Conservation (phyloP, 2,113 vertebrate genomes). For the Ciconia maguari region DNA sequence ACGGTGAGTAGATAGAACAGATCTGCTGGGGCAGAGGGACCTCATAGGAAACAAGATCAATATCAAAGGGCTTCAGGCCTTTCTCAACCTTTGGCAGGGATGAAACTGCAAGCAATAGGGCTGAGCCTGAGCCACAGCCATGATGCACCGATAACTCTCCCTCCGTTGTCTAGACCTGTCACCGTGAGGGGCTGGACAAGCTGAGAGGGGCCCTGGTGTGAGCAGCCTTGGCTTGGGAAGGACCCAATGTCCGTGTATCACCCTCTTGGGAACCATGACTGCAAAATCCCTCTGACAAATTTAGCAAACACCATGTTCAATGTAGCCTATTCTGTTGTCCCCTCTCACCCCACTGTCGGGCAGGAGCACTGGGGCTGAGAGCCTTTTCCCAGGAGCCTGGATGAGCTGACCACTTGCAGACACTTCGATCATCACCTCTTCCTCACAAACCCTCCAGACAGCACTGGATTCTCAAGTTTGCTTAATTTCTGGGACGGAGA, state of each 20-base stretch:
- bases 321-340: neutral
- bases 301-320: neutral
- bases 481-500: neutral
- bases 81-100: neutral
- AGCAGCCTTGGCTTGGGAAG: neutral
- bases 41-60: neutral
- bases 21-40: constrained; percentile 37
- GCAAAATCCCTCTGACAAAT: neutral
- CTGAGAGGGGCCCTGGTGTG: neutral
- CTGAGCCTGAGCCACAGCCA: neutral
- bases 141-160: neutral
- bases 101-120: neutral
- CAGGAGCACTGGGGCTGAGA: neutral
- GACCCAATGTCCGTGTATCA: fast-evolving
- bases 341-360: neutral
- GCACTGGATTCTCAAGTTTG: fast-evolving
- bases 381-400: neutral
- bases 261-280: neutral
- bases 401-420: neutral
- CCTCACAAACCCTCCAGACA: neutral
- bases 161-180: neutral
- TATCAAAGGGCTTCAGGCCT: neutral
- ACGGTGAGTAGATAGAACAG: neutral
- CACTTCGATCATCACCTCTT: neutral
- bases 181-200: neutral